These are phyloP conservation scores for Pogonus chalceus DNA, from an alignment of 1,140 invertebrate genomes.

Conservation along the genomic window DNA sequence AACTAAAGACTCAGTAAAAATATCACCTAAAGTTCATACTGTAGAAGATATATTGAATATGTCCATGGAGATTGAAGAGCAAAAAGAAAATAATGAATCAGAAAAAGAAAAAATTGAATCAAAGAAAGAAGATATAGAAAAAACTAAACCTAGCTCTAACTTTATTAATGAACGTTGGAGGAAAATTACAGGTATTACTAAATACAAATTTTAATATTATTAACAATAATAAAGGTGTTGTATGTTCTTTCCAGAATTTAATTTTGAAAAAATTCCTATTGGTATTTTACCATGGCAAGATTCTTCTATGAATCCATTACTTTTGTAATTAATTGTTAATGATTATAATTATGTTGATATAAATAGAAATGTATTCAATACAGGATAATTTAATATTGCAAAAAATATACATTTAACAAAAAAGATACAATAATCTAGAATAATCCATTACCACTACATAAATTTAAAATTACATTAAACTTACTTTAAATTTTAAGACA, in stretches of 20 bases:
- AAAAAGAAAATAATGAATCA: neutral
- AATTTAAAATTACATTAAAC: too few relatives aligned
- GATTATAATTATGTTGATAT: too few relatives aligned
- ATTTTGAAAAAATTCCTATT: neutral
- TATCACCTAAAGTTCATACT: neutral
- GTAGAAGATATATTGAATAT: neutral
- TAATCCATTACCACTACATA: too few relatives aligned
- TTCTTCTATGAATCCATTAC: neutral
- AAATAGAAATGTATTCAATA: too few relatives aligned
- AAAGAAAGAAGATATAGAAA: neutral
- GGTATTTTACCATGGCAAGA: neutral
- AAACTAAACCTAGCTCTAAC: neutral
- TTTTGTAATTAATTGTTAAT: too few relatives aligned
- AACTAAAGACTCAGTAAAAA: neutral
- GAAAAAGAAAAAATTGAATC: neutral
- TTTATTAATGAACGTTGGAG: neutral
- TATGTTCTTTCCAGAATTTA: neutral
- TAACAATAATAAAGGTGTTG: neutral
- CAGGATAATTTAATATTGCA: too few relatives aligned
- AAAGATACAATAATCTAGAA: too few relatives aligned
- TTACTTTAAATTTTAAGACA: too few relatives aligned
- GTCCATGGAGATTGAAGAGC: neutral
- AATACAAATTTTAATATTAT: neutral
- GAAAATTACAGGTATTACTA: neutral
- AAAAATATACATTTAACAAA: too few relatives aligned